phyloP scores from a whole-genome alignment of 2,797 vertebrate genomes.

The Zenarchopterus dispar region DNA sequence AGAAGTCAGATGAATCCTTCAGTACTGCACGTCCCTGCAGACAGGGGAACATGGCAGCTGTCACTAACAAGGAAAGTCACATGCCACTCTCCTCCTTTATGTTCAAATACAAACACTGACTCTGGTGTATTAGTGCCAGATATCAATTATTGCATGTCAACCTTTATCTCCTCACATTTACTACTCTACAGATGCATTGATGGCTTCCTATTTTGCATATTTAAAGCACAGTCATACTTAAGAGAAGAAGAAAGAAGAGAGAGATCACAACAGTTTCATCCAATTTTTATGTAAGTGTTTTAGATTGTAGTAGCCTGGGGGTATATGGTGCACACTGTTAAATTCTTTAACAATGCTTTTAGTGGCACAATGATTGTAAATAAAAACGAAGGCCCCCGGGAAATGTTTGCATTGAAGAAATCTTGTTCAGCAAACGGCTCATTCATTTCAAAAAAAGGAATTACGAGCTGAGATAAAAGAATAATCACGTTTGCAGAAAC shows the following conservation, averaged over 20 bases:
- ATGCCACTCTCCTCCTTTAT: slow-evolving; percentile 76
- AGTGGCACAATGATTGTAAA: slow-evolving; percentile 73
- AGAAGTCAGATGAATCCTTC: slow-evolving; percentile 64
- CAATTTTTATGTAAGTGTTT: slow-evolving; percentile 83
- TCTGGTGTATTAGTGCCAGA: slow-evolving; percentile 72
- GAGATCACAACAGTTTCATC: slow-evolving; percentile 81
- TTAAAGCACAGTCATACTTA: slow-evolving; percentile 70
- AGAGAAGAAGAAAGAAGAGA: slow-evolving; percentile 59
- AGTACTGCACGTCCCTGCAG: slow-evolving; percentile 69
- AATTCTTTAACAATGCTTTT: slow-evolving; percentile 83
- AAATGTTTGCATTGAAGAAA: slow-evolving; percentile 68
- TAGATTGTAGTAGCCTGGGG: slow-evolving; percentile 76
- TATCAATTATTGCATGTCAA: slow-evolving; percentile 81
- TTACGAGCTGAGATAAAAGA: slow-evolving; percentile 60
- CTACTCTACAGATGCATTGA: slow-evolving; percentile 66
- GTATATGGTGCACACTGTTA: slow-evolving; percentile 69
- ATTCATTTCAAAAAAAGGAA: slow-evolving; percentile 64
- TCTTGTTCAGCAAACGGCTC: slow-evolving; percentile 55
- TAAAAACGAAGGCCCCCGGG: slow-evolving; percentile 67
- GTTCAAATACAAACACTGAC: slow-evolving; percentile 78
- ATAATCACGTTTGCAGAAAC: slow-evolving; percentile 52
- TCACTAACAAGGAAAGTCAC: slow-evolving; percentile 83
- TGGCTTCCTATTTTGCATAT: slow-evolving; percentile 62
- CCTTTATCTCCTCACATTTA: slow-evolving; percentile 75
- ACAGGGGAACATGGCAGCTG: slow-evolving; percentile 82